Evolutionary conservation across 2,797 vertebrate species (phyloP), one percentile per base, ranked within the genome.

Genomic region (Pangasius krempfi): DNA sequence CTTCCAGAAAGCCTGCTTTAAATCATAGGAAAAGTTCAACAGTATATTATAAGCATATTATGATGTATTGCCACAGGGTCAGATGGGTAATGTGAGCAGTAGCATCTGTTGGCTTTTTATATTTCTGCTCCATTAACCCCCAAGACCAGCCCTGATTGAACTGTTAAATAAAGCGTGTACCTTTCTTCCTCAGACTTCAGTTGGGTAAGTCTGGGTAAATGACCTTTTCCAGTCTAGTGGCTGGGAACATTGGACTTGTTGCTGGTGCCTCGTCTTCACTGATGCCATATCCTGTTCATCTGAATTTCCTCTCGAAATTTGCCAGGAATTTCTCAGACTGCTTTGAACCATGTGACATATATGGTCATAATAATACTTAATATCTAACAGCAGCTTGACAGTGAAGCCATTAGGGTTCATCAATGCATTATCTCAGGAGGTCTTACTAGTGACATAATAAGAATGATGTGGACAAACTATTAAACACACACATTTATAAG

Each of bases 91-190:
- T 88, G 54, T 68, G 79, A 86, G 86, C 68, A 60, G 78, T 89
- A 90, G 89, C 85, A 88, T 86, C 80, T 88, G 87, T 88, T 88
- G 83, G 78, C 80, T 90, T 90, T 89, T 88, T 86, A 86, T 87
- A 87, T 91, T 91, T 92, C 91, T 86, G 85, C 89, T 91, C 89
- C 84, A 91, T 92, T 91, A 90, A 66, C 66, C 54, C 76, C 75
- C 18, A 40, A 86, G 84, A 85, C 87, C 50, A 81, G 79, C 25
- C 62, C 68, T 88, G 90, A 91, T 89, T 93, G 88, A 91, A 90
- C 90, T 88, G 90, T 92, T 91, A 89, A 91, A 90, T 91, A 90
- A 92, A 84, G 79, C 25, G 82, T 86, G 87, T 60, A 89, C 72
- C 85, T 90, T 89, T 90, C 85, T 85, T 80, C 62, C 22, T 37